A percentile compares a stretch with the other conserved stretches of the same genome.
phyloP scores from a whole-genome alignment of 2,113 vertebrate species.

The Melanostigma gelatinosum region DNA sequence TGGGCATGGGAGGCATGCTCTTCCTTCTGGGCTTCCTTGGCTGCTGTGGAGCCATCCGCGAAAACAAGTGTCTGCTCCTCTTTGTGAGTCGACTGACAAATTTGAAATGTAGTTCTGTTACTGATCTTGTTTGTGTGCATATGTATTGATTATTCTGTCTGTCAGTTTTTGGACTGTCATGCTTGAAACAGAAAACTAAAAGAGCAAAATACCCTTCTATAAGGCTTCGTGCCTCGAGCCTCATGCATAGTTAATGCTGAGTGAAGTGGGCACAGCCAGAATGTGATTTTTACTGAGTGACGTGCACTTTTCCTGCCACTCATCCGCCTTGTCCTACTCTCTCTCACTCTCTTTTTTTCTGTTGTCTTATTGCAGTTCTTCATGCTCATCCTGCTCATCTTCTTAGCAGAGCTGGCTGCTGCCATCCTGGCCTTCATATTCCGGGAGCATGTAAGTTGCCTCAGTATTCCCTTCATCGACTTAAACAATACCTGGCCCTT shows the following conservation, averaged over 20 bases:
- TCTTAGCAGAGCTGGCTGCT: conserved; percentile 93
- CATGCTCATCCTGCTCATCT: conserved; percentile 96
- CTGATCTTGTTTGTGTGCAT: conserved; percentile 43
- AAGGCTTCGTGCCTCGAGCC: conserved; percentile 23
- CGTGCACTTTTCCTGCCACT: conserved; percentile 44
- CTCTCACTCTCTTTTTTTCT: conserved; percentile 3
- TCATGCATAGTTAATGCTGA: conserved; percentile 71
- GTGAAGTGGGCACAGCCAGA: conserved; percentile 43
- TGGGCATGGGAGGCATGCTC: conserved; percentile 94
- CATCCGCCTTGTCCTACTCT: conserved; percentile 19
- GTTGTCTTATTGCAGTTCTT: conserved; percentile 88
- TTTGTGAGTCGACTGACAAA: conserved; percentile 87
- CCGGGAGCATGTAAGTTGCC: conserved; percentile 90
- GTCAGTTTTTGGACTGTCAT: conserved; percentile 36
- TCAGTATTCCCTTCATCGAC: neutral
- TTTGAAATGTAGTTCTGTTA: conserved; percentile 34
- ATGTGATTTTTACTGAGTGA: conserved; percentile 54
- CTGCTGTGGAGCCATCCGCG: conserved; percentile 94
- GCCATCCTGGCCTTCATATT: conserved; percentile 95
- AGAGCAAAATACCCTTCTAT: conserved; percentile 44
- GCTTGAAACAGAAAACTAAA: conserved; percentile 46
- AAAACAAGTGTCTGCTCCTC: conserved; percentile 96
- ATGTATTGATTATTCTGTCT: conserved; percentile 44
- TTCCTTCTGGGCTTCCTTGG: conserved; percentile 96
- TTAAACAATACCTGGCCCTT: neutral